Base-by-base conservation (phyloP, 2,113 vertebrate species). In the Andinoacara biseriatus region DNA sequence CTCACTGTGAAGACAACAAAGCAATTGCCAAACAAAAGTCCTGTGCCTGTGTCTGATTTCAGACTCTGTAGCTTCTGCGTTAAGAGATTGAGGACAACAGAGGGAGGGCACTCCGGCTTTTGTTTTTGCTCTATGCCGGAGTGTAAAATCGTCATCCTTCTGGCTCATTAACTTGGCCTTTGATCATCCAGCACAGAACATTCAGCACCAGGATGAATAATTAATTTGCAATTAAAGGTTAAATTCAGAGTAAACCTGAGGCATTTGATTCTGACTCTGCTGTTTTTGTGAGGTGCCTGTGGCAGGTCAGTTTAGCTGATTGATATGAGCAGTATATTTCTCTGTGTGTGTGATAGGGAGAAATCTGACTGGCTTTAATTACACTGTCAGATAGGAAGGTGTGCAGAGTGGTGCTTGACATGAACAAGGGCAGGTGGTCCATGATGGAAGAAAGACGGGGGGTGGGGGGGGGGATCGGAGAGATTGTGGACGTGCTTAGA, bases 161-260 rank as follows among this genome's bases (percentile, higher is more conserved):
- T 88, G 84, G 85, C 90, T 93, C 91, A 91, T 95, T 95, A 92
- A 86, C 69, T 90, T 81, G 81, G 69, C 83, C 90, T 94, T 93
- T 95, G 93, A 95, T 93, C 90, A 82, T 59, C 86, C 80, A 49
- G 83, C 29, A 33, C 67, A 61, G 92, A 93, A 92, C 90, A 92
- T 86, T 86, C 85, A 67, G 88, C 87, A 72, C 85, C 74, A 52
- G 65, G 81, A 88, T 94, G 83, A 94, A 94, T 93, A 92, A 95
- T 95, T 90, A 92, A 94, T 93, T 82, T 18, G 57, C 90, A 93
- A 92, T 95, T 92, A 91, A 93, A 91, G 93, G 92, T 94, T 93
- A 92, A 88, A 92, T 91, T 93, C 90, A 81, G 79, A 80, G 80
- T 74, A 89, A 92, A 91, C 93, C 89, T 81, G 79, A 22, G 89